Evolutionary conservation across 1,140 invertebrate genomes (phyloP).

Genomic region (Brachionus rubens): DNA sequence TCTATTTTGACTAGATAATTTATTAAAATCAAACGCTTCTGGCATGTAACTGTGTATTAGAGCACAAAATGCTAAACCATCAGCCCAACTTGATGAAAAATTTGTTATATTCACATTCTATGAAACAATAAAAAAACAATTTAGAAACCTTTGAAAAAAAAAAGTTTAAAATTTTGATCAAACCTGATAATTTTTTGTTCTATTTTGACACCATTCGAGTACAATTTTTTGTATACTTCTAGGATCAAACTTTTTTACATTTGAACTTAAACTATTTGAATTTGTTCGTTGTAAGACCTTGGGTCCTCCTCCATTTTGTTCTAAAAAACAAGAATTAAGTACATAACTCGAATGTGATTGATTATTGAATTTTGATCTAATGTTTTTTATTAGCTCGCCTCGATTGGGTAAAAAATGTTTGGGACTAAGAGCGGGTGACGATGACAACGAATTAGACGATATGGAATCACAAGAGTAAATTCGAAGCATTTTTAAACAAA

Average conservation of each 20-base stretch:
- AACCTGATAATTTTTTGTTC: slow-evolving; percentile 36
- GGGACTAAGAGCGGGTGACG: not conserved
- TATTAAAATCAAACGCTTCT: slow-evolving; percentile 75
- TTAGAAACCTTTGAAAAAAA: not conserved
- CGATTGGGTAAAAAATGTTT: slow-evolving; percentile 28
- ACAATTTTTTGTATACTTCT: slow-evolving; percentile 25
- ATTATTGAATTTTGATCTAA: not conserved
- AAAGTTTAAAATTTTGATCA: not conserved
- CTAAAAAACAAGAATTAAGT: slow-evolving; percentile 17
- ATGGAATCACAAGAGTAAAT: slow-evolving; percentile 31
- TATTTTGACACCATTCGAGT: slow-evolving; percentile 45
- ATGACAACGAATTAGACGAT: not conserved
- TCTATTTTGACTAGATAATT: slow-evolving; percentile 76
- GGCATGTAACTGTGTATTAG: slow-evolving; percentile 94
- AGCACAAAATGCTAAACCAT: slow-evolving; percentile 97
- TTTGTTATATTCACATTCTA: slow-evolving; percentile 85
- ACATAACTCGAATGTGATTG: not conserved
- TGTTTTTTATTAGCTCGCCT: not conserved
- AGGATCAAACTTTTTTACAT: slow-evolving; percentile 32
- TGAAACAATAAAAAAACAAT: slow-evolving; percentile 46
- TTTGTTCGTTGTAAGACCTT: not conserved
- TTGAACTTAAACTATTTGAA: slow-evolving; percentile 10
- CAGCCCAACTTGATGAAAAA: slow-evolving; percentile 86
- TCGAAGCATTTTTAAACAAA: slow-evolving; percentile 10
- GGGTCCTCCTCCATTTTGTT: not conserved